These are phyloP conservation scores for Campylorhamphus procurvoides DNA, from an alignment of 2,113 vertebrate species.

Conservation along the genomic window DNA sequence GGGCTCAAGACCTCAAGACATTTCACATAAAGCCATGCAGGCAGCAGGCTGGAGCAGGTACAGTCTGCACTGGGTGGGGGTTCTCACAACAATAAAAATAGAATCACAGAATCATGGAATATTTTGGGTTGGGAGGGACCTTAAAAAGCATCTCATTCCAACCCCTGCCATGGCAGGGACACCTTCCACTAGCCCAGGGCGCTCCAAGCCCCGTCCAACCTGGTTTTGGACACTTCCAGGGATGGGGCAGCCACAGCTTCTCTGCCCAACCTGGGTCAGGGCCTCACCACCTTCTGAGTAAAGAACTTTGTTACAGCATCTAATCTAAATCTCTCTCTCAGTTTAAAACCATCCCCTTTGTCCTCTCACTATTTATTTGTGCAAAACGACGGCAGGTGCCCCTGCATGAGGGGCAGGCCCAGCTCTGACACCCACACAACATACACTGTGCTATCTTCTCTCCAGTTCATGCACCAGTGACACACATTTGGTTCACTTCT, in stretches of 20 bases:
- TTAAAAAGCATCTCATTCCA: neutral
- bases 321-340: neutral
- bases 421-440: neutral
- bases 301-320: neutral
- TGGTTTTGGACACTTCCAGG: neutral
- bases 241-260: neutral
- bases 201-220: neutral
- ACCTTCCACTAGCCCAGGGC: neutral
- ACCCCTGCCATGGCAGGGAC: neutral
- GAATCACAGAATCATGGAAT: neutral
- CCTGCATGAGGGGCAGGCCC: neutral
- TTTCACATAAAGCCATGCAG: neutral
- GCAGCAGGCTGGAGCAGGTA: neutral
- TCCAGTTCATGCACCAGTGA: accelerated
- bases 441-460: accelerated
- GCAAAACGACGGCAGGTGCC: neutral
- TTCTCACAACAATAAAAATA: neutral
- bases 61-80: neutral
- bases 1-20: neutral
- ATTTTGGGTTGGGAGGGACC: neutral
- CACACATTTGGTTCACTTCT: neutral
- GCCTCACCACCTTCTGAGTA: neutral
- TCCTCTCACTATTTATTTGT: neutral
- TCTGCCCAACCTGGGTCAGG: neutral
- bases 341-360: neutral